Evolutionary conservation across 2,113 vertebrate species (phyloP).

Genomic region (Rhodinocichla rosea): DNA sequence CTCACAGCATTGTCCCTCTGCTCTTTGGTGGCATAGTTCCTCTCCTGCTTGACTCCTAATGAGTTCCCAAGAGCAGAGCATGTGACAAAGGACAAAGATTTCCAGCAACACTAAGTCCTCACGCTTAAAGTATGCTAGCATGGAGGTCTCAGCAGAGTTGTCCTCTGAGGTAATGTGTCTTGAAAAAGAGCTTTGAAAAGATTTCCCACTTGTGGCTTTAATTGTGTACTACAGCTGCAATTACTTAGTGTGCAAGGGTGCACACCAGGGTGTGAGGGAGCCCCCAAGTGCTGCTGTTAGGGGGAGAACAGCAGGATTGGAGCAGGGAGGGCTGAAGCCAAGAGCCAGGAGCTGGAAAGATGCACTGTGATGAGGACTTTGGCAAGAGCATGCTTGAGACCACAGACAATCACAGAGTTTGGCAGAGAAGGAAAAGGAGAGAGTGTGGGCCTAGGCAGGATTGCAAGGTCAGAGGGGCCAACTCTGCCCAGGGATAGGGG

Average conservation of each 20-base stretch:
- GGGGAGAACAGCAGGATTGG: fast-evolving
- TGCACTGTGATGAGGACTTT: fast-evolving
- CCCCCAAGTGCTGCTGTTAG: not conserved
- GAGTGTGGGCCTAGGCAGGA: fast-evolving
- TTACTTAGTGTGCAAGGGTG: not conserved
- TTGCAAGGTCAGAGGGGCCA: not conserved
- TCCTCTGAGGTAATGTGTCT: not conserved
- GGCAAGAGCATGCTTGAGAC: not conserved
- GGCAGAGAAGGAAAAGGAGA: not conserved
- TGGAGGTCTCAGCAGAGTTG: not conserved
- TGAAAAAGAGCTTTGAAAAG: not conserved
- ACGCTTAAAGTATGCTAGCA: fast-evolving
- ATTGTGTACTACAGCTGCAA: not conserved
- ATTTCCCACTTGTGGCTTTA: not conserved
- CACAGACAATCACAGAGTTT: not conserved
- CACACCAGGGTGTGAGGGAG: not conserved
- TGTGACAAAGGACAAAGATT: not conserved
- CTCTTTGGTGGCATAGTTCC: not conserved
- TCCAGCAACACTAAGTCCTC: not conserved
- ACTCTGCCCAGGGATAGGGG: not conserved
- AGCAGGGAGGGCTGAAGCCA: not conserved
- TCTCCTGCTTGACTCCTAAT: not conserved
- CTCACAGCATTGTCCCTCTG: not conserved
- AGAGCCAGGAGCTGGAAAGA: not conserved
- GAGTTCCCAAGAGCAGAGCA: not conserved